Conservation (phyloP, 2,113 vertebrate species). For the Passer montanus region DNA sequence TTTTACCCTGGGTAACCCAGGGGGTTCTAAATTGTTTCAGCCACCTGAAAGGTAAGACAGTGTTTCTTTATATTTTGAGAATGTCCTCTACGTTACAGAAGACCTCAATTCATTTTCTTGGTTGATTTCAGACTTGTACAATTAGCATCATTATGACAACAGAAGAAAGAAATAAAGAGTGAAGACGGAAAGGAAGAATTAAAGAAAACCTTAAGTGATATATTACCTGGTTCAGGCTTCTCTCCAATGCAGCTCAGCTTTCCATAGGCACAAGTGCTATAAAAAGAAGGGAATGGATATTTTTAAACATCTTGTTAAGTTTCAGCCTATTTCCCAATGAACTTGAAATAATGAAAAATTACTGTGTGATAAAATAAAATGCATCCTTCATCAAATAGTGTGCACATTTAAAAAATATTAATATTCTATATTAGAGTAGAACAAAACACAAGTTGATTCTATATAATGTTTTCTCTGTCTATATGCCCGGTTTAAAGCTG, state of each 20-base stretch:
- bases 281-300: not conserved
- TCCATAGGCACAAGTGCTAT: slow-evolving; percentile 75
- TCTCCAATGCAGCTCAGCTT: slow-evolving; percentile 75
- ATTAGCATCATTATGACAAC: not conserved
- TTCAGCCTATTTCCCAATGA: not conserved
- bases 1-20: not conserved
- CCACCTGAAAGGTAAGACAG: not conserved
- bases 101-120: not conserved
- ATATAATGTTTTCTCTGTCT: not conserved
- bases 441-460: not conserved
- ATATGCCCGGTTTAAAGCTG: not conserved
- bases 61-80: not conserved
- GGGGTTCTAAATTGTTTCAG: not conserved
- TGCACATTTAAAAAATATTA: not conserved
- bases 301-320: not conserved
- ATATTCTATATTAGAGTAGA: not conserved
- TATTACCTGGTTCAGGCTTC: slow-evolving; percentile 66
- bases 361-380: not conserved
- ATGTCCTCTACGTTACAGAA: not conserved
- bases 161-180: not conserved
- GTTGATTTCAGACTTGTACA: not conserved
- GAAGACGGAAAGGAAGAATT: not conserved
- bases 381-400: not conserved
- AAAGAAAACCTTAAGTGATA: not conserved
- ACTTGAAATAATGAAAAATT: not conserved